Conservation (phyloP, 2,888 invertebrate species). For the Aspidapion aeneum region DNA sequence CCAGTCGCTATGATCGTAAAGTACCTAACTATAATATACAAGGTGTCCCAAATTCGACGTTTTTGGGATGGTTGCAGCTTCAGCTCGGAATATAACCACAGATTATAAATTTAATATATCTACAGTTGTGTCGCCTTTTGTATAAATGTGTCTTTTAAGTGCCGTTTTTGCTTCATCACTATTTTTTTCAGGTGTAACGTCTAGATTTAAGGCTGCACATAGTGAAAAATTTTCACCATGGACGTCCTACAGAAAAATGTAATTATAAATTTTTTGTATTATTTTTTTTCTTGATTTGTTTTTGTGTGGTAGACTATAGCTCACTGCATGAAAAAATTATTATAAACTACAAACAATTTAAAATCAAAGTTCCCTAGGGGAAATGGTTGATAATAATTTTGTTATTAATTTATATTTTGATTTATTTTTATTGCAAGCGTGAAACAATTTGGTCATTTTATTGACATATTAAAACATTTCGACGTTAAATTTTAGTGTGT, state of each 20-base stretch:
- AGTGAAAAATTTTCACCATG: slow-evolving; percentile 38
- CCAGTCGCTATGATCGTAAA: too few species aligned
- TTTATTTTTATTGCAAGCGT: not conserved
- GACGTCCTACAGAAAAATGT: slow-evolving; percentile 44
- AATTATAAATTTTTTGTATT: slow-evolving; percentile 33
- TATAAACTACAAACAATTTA: not conserved
- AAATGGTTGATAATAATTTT: not conserved
- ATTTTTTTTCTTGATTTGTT: not conserved
- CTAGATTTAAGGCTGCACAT: slow-evolving; percentile 32
- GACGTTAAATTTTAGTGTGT: too few species aligned
- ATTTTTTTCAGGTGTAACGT: slow-evolving; percentile 41
- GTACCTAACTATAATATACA: too few species aligned
- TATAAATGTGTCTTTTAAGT: slow-evolving; percentile 10
- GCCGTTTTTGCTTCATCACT: slow-evolving; percentile 22
- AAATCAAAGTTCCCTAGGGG: not conserved
- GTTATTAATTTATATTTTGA: not conserved
- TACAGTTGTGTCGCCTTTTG: not conserved
- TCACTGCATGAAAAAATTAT: not conserved
- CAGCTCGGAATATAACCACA: too few species aligned
- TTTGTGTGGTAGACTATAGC: not conserved
- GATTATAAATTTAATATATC: too few species aligned
- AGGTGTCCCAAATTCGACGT: too few species aligned
- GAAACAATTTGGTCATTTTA: not conserved
- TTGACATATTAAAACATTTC: not conserved
- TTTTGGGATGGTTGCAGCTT: too few species aligned